Conservation (phyloP, 2,888 invertebrate species). For the Drosophila putrida region DNA sequence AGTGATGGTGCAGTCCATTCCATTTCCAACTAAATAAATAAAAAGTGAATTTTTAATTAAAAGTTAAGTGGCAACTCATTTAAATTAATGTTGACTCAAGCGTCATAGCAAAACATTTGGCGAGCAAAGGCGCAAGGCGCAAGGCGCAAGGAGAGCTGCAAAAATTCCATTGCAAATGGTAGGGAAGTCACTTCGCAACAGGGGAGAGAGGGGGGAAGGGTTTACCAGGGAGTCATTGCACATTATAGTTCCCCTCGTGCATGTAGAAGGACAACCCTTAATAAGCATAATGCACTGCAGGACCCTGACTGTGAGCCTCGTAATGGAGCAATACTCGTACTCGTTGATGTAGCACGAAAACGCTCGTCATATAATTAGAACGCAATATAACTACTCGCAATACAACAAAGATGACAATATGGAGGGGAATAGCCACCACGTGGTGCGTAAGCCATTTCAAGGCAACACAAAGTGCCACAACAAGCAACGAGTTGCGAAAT, state of each 20-base stretch:
- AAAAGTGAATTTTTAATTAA: constrained; percentile 83
- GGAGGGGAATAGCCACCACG: neutral
- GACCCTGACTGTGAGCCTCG: constrained; percentile 50
- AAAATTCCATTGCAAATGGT: constrained; percentile 29
- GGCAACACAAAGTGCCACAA: neutral
- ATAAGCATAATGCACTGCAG: constrained; percentile 65
- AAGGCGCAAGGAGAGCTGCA: constrained; percentile 34
- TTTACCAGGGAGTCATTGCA: neutral
- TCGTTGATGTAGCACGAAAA: constrained; percentile 42
- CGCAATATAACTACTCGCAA: constrained; percentile 8
- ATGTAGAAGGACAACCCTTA: constrained; percentile 38
- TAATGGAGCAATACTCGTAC: constrained; percentile 45
- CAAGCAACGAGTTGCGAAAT: neutral
- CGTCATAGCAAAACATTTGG: constrained; percentile 79
- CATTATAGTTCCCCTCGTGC: neutral
- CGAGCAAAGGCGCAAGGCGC: constrained; percentile 45
- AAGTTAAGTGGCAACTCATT: constrained; percentile 84
- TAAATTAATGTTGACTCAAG: constrained; percentile 83
- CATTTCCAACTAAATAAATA: constrained; percentile 78
- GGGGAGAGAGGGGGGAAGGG: neutral
- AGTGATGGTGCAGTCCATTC: constrained; percentile 61
- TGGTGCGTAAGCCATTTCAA: constrained; percentile 1
- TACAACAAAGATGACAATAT: constrained; percentile 17
- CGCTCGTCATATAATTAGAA: constrained; percentile 47
- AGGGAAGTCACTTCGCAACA: neutral